Evolutionary conservation across 1,140 invertebrate genomes (phyloP).

Genomic region (Cryptotermes secundus): DNA sequence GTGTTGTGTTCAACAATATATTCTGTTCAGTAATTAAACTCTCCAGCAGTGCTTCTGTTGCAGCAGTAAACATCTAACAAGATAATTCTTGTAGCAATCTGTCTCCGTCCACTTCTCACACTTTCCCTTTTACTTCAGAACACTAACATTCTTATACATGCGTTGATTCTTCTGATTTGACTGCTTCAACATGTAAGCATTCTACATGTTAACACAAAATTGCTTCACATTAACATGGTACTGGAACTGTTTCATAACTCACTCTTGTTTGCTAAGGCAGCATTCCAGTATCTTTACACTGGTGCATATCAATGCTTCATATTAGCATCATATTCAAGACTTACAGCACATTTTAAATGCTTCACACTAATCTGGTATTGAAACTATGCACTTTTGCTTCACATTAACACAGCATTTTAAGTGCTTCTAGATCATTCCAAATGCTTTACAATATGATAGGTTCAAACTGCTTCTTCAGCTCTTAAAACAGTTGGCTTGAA

Average conservation of each 20-base stretch:
- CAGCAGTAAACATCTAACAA: background rate
- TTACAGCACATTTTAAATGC: background rate
- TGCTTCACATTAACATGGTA: background rate
- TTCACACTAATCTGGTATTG: background rate
- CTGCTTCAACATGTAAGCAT: background rate
- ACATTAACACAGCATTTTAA: background rate
- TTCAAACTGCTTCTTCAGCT: background rate
- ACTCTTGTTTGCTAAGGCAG: background rate
- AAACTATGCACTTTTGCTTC: background rate
- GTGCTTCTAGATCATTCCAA: background rate
- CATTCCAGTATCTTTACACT: conserved; percentile 16
- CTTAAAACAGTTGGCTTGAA: background rate
- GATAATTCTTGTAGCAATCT: conserved; percentile 33
- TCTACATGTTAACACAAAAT: background rate
- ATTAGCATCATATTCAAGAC: background rate
- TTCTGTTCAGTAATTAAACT: background rate
- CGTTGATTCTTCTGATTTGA: background rate
- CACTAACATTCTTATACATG: background rate
- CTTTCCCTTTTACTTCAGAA: conserved; percentile 20
- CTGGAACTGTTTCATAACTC: background rate
- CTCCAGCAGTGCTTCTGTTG: background rate
- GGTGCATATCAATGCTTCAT: conserved; percentile 1
- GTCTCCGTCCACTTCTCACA: conserved; percentile 22
- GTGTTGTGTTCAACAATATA: background rate
- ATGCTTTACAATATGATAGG: background rate